Percentiles rank a stretch among this genome's conserved stretches.
These are phyloP conservation scores for Psittacara wagleri DNA, from an alignment of 2,113 vertebrate species.

Conservation along the genomic window DNA sequence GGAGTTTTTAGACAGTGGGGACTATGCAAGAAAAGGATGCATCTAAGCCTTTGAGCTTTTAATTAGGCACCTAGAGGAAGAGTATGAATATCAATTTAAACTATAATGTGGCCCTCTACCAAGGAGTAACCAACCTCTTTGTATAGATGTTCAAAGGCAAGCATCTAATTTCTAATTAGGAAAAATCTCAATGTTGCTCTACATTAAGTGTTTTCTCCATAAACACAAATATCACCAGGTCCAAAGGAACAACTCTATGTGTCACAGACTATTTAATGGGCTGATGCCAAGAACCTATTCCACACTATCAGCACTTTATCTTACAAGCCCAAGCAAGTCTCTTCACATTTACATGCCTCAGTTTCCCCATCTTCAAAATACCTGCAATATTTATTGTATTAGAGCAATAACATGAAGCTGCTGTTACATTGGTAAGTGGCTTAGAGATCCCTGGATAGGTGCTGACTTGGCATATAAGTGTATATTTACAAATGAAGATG, in stretches of 20 bases:
- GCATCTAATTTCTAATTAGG: not conserved
- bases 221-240: not conserved
- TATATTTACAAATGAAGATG: slow-evolving; percentile 43
- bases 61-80: slow-evolving; percentile 8
- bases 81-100: slow-evolving; percentile 14
- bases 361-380: not conserved
- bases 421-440: not conserved
- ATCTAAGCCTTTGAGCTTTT: not conserved
- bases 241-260: not conserved
- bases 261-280: not conserved
- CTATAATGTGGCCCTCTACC: not conserved
- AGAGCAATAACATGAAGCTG: not conserved
- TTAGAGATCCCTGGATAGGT: not conserved
- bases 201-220: not conserved
- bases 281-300: not conserved
- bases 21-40: not conserved
- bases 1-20: accelerated
- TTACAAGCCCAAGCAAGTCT: not conserved
- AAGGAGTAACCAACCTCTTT: not conserved
- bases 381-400: not conserved
- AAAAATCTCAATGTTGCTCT: not conserved
- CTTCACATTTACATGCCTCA: not conserved
- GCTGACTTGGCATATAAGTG: slow-evolving; percentile 24
- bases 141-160: not conserved
- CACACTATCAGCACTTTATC: not conserved